Evolutionary conservation across 2,797 vertebrate genomes (phyloP).

Genomic region (Halcyon chelicuti): DNA sequence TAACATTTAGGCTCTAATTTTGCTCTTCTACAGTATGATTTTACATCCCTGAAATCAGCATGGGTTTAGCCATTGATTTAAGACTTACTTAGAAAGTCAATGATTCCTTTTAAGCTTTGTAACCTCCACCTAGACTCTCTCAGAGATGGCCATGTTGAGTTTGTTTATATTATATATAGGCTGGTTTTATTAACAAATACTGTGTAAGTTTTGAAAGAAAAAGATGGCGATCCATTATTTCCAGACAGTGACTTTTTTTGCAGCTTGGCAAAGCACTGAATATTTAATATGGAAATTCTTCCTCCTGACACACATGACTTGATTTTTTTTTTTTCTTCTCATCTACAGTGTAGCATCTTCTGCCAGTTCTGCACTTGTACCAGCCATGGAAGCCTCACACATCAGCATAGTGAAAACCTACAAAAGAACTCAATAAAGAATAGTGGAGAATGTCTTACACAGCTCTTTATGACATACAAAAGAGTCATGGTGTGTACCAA

Average conservation of each 20-base stretch:
- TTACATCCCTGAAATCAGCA: not conserved
- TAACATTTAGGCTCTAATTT: constrained; percentile 31
- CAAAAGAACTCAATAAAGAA: not conserved
- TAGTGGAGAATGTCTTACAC: not conserved
- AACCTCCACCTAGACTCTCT: not conserved
- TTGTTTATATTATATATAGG: not conserved
- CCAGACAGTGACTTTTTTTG: not conserved
- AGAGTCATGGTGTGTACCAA: not conserved
- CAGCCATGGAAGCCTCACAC: not conserved
- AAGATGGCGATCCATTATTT: not conserved
- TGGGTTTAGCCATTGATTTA: not conserved
- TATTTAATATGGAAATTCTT: not conserved
- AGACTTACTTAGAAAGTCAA: not conserved
- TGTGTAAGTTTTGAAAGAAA: not conserved
- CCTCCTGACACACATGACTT: not conserved
- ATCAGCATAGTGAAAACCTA: not conserved
- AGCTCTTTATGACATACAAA: not conserved
- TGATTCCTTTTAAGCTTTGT: not conserved
- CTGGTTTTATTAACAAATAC: not conserved
- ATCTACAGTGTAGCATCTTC: not conserved
- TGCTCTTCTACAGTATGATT: not conserved
- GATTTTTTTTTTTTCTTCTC: not conserved
- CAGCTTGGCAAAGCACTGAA: not conserved
- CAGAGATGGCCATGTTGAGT: not conserved
- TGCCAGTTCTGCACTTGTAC: not conserved